These are phyloP conservation scores for Calliopsis andreniformis DNA, from an alignment of 1,140 invertebrate genomes.

Conservation along the genomic window DNA sequence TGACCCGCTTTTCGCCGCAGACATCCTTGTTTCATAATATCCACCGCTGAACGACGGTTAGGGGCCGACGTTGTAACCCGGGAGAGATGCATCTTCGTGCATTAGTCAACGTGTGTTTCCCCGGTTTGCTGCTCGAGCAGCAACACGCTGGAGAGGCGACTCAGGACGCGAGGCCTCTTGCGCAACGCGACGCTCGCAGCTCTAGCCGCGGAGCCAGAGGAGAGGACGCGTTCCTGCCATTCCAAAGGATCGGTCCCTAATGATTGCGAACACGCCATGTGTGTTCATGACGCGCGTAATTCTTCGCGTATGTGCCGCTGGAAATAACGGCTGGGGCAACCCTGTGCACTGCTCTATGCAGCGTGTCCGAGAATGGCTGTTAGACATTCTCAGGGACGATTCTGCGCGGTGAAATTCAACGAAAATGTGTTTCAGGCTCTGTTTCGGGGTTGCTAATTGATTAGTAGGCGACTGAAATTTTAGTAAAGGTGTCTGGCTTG, in stretches of 20 bases:
- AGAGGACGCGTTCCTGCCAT: conserved; percentile 50
- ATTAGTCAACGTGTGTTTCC: conserved; percentile 52
- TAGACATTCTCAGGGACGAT: too few species aligned
- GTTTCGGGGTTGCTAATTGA: too few species aligned
- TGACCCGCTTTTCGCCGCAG: conserved; percentile 70
- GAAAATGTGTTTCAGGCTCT: too few species aligned
- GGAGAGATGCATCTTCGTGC: conserved; percentile 48
- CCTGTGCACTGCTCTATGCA: too few species aligned
- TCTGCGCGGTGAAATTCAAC: too few species aligned
- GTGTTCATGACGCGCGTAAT: neutral
- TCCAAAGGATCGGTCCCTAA: conserved; percentile 50
- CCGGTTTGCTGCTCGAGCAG: conserved; percentile 8
- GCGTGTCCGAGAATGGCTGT: too few species aligned
- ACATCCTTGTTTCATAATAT: conserved; percentile 74
- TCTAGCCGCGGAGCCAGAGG: neutral
- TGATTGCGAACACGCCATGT: conserved; percentile 37
- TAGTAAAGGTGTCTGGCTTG: too few species aligned
- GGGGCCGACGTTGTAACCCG: conserved; percentile 47
- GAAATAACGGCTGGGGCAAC: neutral
- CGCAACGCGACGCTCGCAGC: conserved; percentile 20
- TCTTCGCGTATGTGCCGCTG: neutral
- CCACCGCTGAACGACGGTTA: conserved; percentile 46
- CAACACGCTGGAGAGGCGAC: neutral
- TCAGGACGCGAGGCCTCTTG: conserved; percentile 14
- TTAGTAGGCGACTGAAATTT: too few species aligned